Conservation (phyloP, 2,113 vertebrate species). For the Aegotheles bennettii region DNA sequence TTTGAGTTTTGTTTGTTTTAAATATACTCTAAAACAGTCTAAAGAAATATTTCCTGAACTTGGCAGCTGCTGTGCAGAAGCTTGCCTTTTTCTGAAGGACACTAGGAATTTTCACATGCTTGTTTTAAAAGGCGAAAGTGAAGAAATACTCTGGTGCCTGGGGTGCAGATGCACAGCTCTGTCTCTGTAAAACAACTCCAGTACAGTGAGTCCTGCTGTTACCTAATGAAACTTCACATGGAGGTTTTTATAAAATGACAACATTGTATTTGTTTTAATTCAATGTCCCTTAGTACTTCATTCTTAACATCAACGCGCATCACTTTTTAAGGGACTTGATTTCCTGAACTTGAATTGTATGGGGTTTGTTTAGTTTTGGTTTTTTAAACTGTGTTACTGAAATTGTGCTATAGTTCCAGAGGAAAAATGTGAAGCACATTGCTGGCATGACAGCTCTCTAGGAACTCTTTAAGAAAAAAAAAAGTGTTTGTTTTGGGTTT, state of each 20-base stretch:
- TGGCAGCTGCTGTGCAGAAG: background rate
- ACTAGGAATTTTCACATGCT: background rate
- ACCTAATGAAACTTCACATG: background rate
- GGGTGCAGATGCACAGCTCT: background rate
- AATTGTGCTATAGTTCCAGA: background rate
- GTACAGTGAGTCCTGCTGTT: background rate
- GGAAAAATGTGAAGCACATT: background rate
- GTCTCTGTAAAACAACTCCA: background rate
- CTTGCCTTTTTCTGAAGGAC: background rate
- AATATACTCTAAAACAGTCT: background rate
- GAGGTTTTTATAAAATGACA: background rate
- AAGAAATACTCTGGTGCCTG: background rate
- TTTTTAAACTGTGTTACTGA: background rate
- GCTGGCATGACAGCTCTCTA: background rate
- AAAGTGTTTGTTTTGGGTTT: background rate
- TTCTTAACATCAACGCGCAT: background rate
- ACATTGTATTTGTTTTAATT: background rate
- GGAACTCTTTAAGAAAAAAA: background rate
- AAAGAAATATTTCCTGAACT: background rate
- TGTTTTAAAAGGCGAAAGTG: conserved; percentile 3
- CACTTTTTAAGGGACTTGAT: background rate
- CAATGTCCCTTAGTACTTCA: background rate
- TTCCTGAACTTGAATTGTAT: background rate
- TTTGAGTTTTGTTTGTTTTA: background rate
- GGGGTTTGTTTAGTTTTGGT: background rate